Evolutionary conservation across 2,888 invertebrate genomes (phyloP), one percentile per base, ranked within the genome.

Genomic region (Hypercompe scribonia): DNA sequence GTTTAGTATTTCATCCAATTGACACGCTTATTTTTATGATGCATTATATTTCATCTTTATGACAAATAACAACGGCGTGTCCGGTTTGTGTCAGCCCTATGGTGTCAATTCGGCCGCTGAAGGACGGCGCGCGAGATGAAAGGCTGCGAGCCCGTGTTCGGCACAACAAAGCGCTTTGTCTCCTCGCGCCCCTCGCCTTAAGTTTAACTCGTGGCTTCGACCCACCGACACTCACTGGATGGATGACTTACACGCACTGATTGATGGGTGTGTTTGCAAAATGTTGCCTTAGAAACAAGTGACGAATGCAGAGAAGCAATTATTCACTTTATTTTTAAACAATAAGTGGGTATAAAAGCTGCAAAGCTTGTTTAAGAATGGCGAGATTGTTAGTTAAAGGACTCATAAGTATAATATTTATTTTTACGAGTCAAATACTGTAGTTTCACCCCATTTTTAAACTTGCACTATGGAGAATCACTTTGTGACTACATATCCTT

Each of bases 101-200:
- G 83, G 79, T 75, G 83, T 69, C 81, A 84, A 86, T 85, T 88
- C 86, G 88, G 86, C 80, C 87, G 85, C 84, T 90, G 89, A 89
- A 90, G 91, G 89, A 87, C 89, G 90, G 86, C 83, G 82, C 83
- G 87, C 83, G 87, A 92, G 92, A 93, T 93, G 92, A 93, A 93
- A 93, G 93, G 90, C 90, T 81, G 85, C 80, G 85, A 88, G 91
- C 86, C 89, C 85, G 90, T 88, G 88, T 90, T 89, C 90, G 91
- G 90, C 90, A 89, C 91, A 89, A 93, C 92, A 93, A 93, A 93
- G 93, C 87, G 87, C 89, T 90, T 91, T 93, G 92, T 93, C 90
- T 92, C 89, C 87, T 88, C 87, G 82, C 89, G 81, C 88, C 89
- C 88, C 86, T 83, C 87, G 87, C 86, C 90, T 82, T 86, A 88